Evolutionary conservation across 2,113 vertebrate genomes (phyloP).

Genomic region (Tetraodon nigroviridis): DNA sequence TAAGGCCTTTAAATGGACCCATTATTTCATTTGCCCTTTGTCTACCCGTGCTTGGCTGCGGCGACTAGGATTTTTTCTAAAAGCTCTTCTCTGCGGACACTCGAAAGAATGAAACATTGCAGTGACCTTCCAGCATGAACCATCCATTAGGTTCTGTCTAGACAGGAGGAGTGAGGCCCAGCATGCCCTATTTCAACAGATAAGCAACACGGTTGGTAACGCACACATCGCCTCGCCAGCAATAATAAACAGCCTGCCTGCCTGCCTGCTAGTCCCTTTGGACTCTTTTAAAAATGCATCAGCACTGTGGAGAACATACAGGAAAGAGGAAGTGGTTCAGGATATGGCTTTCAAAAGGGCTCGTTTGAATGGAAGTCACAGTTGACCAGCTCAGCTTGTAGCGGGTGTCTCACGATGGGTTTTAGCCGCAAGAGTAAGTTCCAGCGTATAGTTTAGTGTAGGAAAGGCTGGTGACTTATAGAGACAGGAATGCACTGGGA

Average conservation of each 20-base stretch:
- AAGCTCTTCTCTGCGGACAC: constrained; percentile 5
- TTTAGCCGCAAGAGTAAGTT: constrained; percentile 63
- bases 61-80: constrained; percentile 15
- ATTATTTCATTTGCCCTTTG: constrained; percentile 19
- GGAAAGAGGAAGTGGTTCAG: constrained; percentile 69
- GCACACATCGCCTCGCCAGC: constrained; percentile 34
- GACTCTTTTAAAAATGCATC: constrained; percentile 50
- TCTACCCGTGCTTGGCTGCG: constrained; percentile 5
- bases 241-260: constrained; percentile 44
- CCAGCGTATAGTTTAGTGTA: constrained; percentile 57
- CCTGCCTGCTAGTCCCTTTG: constrained; percentile 29
- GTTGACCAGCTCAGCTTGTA: constrained; percentile 62
- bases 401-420: constrained; percentile 52
- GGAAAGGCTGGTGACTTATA: constrained; percentile 49
- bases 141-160: constrained; percentile 38
- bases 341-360: constrained; percentile 70
- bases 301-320: constrained; percentile 42
- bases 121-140: constrained; percentile 15
- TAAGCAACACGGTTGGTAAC: constrained; percentile 33
- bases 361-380: constrained; percentile 76
- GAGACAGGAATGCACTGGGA: constrained; percentile 33
- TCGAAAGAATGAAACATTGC: constrained; percentile 28
- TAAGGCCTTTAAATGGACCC: constrained; percentile 71
- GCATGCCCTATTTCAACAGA: constrained; percentile 39
- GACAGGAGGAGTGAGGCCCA: constrained; percentile 17